phyloP scores from a whole-genome alignment of 1,140 invertebrate species.

The Probaryconus sp. region DNA sequence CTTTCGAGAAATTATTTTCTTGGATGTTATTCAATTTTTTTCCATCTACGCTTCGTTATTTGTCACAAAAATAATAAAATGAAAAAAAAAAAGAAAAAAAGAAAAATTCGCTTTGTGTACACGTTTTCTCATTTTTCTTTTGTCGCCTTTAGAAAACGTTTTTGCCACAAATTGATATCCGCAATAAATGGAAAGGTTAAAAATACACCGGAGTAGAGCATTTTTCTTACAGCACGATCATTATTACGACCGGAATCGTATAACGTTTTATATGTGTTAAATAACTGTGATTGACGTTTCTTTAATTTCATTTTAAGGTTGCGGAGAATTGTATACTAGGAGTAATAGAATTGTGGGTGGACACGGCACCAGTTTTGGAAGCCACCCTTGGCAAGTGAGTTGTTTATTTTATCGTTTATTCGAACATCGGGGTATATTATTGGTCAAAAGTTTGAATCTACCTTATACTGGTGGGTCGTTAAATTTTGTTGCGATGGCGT shows the following conservation, averaged over 20 bases:
- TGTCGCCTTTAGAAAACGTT: slow-evolving; percentile 26
- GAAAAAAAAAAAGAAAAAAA: no score
- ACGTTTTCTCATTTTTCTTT: slow-evolving; percentile 26
- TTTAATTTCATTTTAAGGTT: slow-evolving; percentile 81
- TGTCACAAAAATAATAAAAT: slow-evolving; percentile 17
- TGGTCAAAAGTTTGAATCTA: no score
- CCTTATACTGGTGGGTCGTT: no score
- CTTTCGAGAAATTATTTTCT: slow-evolving; percentile 50
- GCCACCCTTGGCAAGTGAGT: slow-evolving; percentile 93
- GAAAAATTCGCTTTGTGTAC: slow-evolving; percentile 6
- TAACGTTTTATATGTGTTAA: slow-evolving; percentile 1
- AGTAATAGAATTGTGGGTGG: slow-evolving; percentile 96
- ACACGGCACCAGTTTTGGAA: slow-evolving; percentile 91
- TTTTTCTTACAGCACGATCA: slow-evolving; percentile 40
- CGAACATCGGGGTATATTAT: no score
- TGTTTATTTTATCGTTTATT: not conserved
- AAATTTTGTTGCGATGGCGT: no score
- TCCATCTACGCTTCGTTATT: slow-evolving; percentile 33
- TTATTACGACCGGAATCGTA: slow-evolving; percentile 32
- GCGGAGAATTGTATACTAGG: slow-evolving; percentile 90
- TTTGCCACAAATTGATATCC: slow-evolving; percentile 26
- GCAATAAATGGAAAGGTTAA: slow-evolving; percentile 19
- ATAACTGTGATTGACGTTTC: slow-evolving; percentile 16
- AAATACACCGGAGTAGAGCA: slow-evolving; percentile 4
- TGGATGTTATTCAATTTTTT: slow-evolving; percentile 18